Base-by-base conservation (phyloP, 2,113 vertebrate genomes). In the Spea multiplicata region DNA sequence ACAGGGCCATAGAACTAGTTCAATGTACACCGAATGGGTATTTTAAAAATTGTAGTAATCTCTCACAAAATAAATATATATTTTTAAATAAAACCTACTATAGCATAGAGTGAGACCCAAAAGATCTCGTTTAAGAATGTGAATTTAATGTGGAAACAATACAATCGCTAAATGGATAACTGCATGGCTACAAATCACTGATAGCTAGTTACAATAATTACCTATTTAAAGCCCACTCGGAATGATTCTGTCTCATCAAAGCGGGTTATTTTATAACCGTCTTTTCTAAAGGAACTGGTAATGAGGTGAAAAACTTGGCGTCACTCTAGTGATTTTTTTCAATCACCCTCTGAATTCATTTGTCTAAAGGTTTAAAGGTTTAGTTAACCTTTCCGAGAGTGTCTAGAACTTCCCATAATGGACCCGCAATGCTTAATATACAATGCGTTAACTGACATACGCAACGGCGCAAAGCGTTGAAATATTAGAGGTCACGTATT, bases 201-300 rank as follows among this genome's bases (percentile, higher is more conserved):
- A 73, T 74, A 68, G 78, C 64, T 68, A 45, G 78, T 80, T 80
- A 68, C 49, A 80, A 74, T 80, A 80, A 80, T 80, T 80, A 80
- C 62, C 64, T 65, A 80, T 74, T 80, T 68, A 74, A 16, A 61
- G 74, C n/a, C 7, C 50, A 5, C 71, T 73, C 50, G 66, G 50
- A 70, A 59, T 79, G 59, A 79, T 79, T 66, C 71, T 47, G 44
- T 66, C 52, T 74, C 71, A 80, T 80, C 71, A 80, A 68, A 48
- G 44, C 4, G 45, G 62, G 71, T 74, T 80, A 80, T 80, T 80
- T 44, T 74, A 66, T 80, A 80, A 80, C 71, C 48, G 71, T 46
- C 59, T 80, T 13, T 12, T 74, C 16, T 30, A 62, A 44, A 68
- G 64, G 5, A 57, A 44, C 52, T 68, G 78, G 71, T 74, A 80